A percentile compares a stretch with the other conserved stretches of the same genome.
phyloP scores from a whole-genome alignment of 2,797 vertebrate species.

The Pyrocephalus nanus region DNA sequence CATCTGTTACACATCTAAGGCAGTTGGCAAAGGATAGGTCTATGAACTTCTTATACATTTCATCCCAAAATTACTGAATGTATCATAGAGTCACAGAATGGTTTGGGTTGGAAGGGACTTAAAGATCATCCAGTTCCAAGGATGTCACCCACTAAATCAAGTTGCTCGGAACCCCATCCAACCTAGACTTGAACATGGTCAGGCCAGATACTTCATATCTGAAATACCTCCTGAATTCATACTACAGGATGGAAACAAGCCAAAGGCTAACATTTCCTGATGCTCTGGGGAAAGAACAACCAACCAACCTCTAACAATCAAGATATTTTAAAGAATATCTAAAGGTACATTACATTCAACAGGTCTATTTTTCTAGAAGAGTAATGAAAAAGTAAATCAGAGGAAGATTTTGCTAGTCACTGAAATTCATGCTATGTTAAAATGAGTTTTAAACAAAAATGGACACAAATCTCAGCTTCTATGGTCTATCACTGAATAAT shows the following conservation, averaged over 20 bases:
- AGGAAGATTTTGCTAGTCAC: background rate
- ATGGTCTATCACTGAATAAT: accelerated
- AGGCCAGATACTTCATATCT: background rate
- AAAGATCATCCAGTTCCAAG: background rate
- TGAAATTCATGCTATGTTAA: background rate
- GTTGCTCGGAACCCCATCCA: background rate
- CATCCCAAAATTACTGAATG: background rate
- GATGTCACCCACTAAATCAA: background rate
- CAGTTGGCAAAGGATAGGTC: background rate
- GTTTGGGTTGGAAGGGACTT: background rate
- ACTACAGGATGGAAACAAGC: background rate
- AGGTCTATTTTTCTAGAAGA: background rate
- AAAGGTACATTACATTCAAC: background rate
- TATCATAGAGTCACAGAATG: background rate
- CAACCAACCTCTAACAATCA: background rate
- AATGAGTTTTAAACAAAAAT: background rate
- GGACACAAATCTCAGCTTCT: background rate
- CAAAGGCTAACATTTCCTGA: background rate
- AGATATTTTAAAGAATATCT: background rate
- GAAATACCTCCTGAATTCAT: background rate
- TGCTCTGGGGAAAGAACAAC: background rate
- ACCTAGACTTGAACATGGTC: background rate
- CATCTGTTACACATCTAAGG: background rate
- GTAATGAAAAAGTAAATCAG: background rate
- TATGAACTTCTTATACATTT: background rate